These are phyloP conservation scores for Orthonychiurus folsomi DNA, from an alignment of 2,888 invertebrate genomes.

Conservation along the genomic window DNA sequence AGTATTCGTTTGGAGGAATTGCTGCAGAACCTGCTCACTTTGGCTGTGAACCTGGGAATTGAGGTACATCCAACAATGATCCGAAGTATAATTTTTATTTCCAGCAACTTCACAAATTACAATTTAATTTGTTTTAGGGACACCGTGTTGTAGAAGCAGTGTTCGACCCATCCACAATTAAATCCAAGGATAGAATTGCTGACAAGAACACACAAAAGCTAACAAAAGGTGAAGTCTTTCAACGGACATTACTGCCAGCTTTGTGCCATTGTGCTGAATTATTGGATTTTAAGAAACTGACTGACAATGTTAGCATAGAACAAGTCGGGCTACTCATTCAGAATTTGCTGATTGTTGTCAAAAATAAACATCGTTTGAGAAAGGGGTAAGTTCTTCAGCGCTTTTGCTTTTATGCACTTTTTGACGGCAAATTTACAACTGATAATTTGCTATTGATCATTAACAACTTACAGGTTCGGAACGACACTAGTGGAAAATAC, in stretches of 20 bases:
- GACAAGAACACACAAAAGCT: conserved; percentile 13
- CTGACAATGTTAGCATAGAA: not conserved
- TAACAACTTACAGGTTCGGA: conserved; percentile 21
- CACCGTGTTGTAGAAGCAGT: conserved; percentile 2
- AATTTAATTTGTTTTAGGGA: no score
- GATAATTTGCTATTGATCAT: no score
- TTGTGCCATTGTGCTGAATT: conserved; percentile 20
- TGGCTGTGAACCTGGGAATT: conserved; percentile 14
- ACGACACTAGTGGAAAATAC: conserved; percentile 21
- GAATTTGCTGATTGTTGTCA: not conserved
- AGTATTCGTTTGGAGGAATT: conserved; percentile 5
- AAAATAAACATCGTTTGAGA: not conserved
- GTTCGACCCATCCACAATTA: conserved; percentile 19
- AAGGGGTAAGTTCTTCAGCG: not conserved
- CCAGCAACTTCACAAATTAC: no score
- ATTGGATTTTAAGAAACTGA: conserved; percentile 21
- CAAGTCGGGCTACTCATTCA: not conserved
- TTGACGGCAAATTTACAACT: no score
- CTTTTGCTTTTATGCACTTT: not conserved
- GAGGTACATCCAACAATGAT: no score
- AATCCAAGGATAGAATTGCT: conserved; percentile 8
- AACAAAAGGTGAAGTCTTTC: conserved; percentile 34
- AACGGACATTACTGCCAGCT: conserved; percentile 21
- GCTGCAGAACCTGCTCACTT: conserved; percentile 13
- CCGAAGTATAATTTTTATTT: no score